Base-by-base conservation (phyloP, 2,113 vertebrate species). In the Anas platyrhynchos region DNA sequence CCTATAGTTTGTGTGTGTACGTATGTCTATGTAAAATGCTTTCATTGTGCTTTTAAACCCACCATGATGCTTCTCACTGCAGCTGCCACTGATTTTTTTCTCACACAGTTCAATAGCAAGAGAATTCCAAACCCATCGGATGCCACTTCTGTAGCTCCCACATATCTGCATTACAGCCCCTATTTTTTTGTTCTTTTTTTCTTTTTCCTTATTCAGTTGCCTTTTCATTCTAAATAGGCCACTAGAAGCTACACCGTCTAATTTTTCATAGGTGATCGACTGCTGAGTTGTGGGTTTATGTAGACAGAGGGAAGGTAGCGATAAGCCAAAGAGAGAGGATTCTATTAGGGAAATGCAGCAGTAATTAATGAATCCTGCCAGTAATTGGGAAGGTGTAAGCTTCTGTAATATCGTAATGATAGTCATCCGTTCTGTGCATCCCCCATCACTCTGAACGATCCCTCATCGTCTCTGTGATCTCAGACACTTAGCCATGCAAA, bases 311-410 rank as follows among this genome's bases (percentile, higher is more conserved):
- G 98, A 98, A 98, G 96, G 94, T 75, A 78, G 98, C 87, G 98
- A 98, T 98, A 98, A 98, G 96, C 97, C 74, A 21, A 96, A 92
- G 92, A 93, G 88, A 95, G 95, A 97, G 88, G 98, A 97, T 97
- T 98, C 98, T 97, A 98, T 98, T 97, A 98, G 97, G 97, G 97
- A 98, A 99, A 98, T 98, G 98, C 97, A 97, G 96, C 94, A 95
- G 97, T 98, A 99, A 99, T 99, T 99, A 99, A 99, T 99, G 99
- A 99, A 99, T 98, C 98, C 98, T 98, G 98, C 98, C 99, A 98
- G 99, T 99, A 99, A 99, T 99, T 99, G 99, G 99, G 98, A 98
- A 98, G 98, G 98, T 98, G 98, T 98, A 98, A 98, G 98, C 97
- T 98, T 98, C 98, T 93, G 98, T 99, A 99, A 99, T 98, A 98